Evolutionary conservation across 2,113 vertebrate genomes (phyloP).

Genomic region (Tamias sibiricus): DNA sequence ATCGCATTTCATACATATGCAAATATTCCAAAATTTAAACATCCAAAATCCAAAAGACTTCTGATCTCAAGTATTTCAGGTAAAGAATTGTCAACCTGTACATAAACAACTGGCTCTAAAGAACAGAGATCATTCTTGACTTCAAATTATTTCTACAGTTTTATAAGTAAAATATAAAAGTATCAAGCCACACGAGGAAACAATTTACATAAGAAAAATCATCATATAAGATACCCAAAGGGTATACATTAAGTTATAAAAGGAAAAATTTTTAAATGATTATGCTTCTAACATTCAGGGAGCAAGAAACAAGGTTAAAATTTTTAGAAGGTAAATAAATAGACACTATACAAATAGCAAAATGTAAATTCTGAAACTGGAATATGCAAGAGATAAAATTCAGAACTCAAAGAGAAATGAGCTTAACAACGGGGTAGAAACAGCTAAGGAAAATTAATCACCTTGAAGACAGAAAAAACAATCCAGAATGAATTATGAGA

Average conservation of each 20-base stretch:
- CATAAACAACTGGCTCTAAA: not conserved
- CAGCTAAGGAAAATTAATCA: not conserved
- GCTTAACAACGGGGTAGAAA: not conserved
- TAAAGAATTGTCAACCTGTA: not conserved
- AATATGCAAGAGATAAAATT: not conserved
- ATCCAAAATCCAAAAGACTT: not conserved
- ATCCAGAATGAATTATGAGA: not conserved
- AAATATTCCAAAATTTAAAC: not conserved
- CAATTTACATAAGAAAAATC: not conserved
- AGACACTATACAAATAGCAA: not conserved
- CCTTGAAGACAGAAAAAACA: not conserved
- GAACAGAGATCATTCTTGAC: not conserved
- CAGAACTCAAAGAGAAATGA: not conserved
- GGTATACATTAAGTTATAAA: not conserved
- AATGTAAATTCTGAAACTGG: not conserved
- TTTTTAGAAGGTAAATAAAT: not conserved
- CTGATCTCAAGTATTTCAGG: not conserved
- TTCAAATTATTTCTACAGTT: constrained; percentile 27
- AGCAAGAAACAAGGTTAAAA: constrained; percentile 20
- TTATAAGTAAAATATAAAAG: constrained; percentile 40
- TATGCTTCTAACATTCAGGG: not conserved
- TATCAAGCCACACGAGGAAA: not conserved
- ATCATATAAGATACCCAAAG: not conserved
- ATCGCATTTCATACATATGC: not conserved
- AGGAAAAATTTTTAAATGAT: not conserved